Evolutionary conservation across 2,797 vertebrate species (phyloP).

Genomic region (Pangasius sanitwongsei): DNA sequence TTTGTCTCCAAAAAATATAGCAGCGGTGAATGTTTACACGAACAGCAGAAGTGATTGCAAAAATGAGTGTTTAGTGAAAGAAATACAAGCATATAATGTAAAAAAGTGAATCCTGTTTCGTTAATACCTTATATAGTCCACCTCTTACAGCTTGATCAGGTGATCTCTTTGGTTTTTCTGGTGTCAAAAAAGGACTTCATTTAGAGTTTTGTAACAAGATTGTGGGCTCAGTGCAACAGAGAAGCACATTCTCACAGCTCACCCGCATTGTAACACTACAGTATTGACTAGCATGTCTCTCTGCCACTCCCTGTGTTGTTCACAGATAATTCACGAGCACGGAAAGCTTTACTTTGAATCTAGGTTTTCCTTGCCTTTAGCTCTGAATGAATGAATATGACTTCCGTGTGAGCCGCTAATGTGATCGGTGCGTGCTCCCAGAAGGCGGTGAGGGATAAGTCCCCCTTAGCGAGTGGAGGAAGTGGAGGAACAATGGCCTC

Average conservation of each 20-base stretch:
- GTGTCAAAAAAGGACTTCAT: not conserved
- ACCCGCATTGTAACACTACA: conserved; percentile 1
- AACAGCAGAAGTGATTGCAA: not conserved
- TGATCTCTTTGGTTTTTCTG: not conserved
- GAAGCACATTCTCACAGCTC: not conserved
- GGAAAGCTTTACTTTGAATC: conserved; percentile 31
- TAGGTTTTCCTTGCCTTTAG: conserved; percentile 64
- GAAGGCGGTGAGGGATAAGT: conserved; percentile 76
- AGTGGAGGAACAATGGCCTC: conserved; percentile 75
- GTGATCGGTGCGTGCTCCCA: conserved; percentile 76
- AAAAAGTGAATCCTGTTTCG: not conserved
- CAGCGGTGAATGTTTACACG: not conserved
- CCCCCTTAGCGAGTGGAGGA: conserved; percentile 77
- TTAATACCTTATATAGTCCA: not conserved
- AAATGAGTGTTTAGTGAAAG: conserved; percentile 8
- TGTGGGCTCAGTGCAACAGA: no score
- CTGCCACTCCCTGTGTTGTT: conserved; percentile 19
- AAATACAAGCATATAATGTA: not conserved
- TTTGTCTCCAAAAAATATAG: conserved; percentile 44
- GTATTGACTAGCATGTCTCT: not conserved
- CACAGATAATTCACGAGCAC: conserved; percentile 31
- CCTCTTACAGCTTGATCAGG: not conserved
- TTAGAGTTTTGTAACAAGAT: not conserved
- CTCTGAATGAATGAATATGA: conserved; percentile 74
- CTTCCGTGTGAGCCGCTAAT: conserved; percentile 81